Evolutionary conservation across 2,113 vertebrate species (phyloP).

Genomic region (Aramus guarauna): DNA sequence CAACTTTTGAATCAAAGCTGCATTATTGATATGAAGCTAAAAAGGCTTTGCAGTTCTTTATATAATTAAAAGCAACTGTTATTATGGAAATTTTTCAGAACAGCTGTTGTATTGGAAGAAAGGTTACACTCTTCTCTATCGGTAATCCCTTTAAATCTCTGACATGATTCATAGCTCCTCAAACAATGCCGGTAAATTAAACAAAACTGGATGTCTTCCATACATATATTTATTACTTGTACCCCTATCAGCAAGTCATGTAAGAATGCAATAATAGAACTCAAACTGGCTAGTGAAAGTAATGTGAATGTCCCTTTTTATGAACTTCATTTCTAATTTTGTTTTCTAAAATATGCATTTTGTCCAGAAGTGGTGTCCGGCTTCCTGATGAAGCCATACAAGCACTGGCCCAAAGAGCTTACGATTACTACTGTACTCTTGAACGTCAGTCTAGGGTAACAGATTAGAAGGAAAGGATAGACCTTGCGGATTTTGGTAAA

Average conservation of each 20-base stretch:
- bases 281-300: neutral
- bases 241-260: neutral
- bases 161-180: constrained; percentile 55
- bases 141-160: constrained; percentile 69
- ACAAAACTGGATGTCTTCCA: constrained; percentile 20
- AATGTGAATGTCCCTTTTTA: neutral
- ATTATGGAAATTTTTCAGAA: constrained; percentile 54
- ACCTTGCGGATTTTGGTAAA: neutral
- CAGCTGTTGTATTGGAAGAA: constrained; percentile 62
- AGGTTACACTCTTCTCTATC: constrained; percentile 37
- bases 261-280: neutral
- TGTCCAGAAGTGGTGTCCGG: neutral
- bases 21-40: constrained; percentile 66
- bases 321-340: neutral
- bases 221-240: constrained; percentile 19
- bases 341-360: neutral
- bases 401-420: neutral
- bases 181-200: constrained; percentile 37
- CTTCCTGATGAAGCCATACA: neutral
- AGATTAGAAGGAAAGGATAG: neutral
- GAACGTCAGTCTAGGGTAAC: neutral
- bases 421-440: neutral
- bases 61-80: constrained; percentile 72
- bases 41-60: constrained; percentile 61
- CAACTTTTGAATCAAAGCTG: constrained; percentile 64